Evolutionary conservation across 2,888 invertebrate genomes (phyloP).

Genomic region (Branchellion lobata): DNA sequence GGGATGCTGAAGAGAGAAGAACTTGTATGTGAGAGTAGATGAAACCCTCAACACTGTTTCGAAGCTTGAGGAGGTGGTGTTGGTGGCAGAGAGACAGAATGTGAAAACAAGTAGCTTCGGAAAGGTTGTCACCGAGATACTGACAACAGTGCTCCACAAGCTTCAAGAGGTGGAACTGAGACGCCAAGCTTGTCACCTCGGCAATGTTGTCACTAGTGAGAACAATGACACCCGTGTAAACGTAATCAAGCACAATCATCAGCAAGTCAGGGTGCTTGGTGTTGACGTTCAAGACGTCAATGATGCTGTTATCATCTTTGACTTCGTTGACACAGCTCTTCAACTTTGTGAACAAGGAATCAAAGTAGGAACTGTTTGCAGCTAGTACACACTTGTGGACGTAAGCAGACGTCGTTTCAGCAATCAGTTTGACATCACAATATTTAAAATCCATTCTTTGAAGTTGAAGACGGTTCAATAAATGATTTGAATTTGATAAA

Average conservation of each 20-base stretch:
- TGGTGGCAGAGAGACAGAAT: constrained; percentile 68
- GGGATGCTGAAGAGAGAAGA: constrained; percentile 64
- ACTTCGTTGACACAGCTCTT: constrained; percentile 63
- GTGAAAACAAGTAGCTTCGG: constrained; percentile 69
- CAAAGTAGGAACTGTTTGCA: constrained; percentile 50
- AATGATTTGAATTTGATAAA: neutral
- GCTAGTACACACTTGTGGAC: constrained; percentile 50
- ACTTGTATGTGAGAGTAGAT: constrained; percentile 57
- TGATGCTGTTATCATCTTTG: neutral
- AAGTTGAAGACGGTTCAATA: constrained; percentile 39
- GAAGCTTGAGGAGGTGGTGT: constrained; percentile 67
- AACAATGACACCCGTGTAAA: constrained; percentile 70
- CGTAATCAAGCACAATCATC: constrained; percentile 68
- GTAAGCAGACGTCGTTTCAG: constrained; percentile 34
- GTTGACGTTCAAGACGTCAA: neutral
- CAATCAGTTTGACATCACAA: constrained; percentile 49
- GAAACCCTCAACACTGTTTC: constrained; percentile 67
- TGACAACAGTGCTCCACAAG: constrained; percentile 70
- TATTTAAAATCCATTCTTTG: constrained; percentile 46
- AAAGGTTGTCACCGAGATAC: constrained; percentile 69
- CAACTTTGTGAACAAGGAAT: constrained; percentile 38
- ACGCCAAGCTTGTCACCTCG: constrained; percentile 69
- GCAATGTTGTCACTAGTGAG: constrained; percentile 69
- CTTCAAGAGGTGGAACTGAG: constrained; percentile 68
- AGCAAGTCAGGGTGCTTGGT: constrained; percentile 63